Conservation (phyloP, 2,888 invertebrate genomes). For the Tricholauxania praeusta region DNA sequence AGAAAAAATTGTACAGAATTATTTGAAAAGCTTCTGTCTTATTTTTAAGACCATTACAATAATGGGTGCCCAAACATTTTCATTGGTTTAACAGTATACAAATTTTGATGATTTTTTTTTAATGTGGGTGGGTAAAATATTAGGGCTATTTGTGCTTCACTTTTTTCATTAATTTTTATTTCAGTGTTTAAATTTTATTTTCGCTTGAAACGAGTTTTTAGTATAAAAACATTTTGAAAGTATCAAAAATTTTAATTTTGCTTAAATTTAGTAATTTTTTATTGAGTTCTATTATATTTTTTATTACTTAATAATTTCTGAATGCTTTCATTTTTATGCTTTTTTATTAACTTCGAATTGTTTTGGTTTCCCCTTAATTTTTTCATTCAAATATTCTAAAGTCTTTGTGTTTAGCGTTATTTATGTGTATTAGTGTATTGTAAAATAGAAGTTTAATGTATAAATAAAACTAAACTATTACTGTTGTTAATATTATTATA, state of each 20-base stretch:
- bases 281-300: constrained; percentile 6
- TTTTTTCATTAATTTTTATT: constrained; percentile 4
- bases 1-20: too few relatives aligned
- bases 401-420: constrained; percentile 29
- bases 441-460: constrained; percentile 3
- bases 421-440: constrained; percentile 20
- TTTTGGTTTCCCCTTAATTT: background rate
- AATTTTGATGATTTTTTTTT: background rate
- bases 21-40: too few relatives aligned
- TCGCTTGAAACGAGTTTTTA: constrained; percentile 25
- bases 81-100: too few relatives aligned
- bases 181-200: constrained; percentile 16
- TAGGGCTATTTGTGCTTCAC: constrained; percentile 27
- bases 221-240: constrained; percentile 35
- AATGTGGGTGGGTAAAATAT: constrained; percentile 25
- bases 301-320: background rate
- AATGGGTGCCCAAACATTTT: too few relatives aligned
- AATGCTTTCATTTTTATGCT: too few relatives aligned
- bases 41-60: too few relatives aligned
- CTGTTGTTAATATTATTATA: background rate
- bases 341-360: background rate
- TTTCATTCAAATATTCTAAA: constrained; percentile 16
- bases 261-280: constrained; percentile 26
- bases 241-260: constrained; percentile 34
- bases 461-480: constrained; percentile 19